These are phyloP conservation scores for Ceratosolen solmsi DNA, from an alignment of 1,140 invertebrate genomes.

Conservation along the genomic window DNA sequence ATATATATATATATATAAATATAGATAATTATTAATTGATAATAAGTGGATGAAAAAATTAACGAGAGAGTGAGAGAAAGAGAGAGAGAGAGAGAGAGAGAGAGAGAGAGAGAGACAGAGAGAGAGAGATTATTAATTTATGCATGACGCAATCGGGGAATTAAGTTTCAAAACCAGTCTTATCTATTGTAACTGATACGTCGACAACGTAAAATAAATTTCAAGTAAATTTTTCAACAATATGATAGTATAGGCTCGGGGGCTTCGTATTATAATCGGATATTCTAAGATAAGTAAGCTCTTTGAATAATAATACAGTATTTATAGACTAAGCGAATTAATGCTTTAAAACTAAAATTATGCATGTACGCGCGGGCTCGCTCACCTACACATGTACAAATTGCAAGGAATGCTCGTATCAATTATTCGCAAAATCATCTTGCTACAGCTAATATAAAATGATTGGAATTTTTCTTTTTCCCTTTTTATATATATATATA, in stretches of 20 bases:
- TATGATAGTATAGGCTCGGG: background rate
- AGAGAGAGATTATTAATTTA: background rate
- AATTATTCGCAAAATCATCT: background rate
- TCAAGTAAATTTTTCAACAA: background rate
- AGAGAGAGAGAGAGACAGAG: background rate
- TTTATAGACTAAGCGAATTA: no score
- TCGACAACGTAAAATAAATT: constrained; percentile 11
- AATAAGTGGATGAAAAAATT: background rate
- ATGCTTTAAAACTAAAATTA: no score
- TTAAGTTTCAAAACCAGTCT: constrained; percentile 6
- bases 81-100: background rate
- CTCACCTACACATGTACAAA: background rate
- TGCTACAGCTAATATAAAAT: background rate
- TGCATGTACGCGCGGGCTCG: background rate
- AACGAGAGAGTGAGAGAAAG: no score
- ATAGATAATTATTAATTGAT: constrained; percentile 22
- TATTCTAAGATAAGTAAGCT: constrained; percentile 8
- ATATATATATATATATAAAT: no score
- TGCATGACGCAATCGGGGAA: constrained; percentile 6
- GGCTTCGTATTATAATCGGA: constrained; percentile 6
- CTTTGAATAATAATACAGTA: background rate
- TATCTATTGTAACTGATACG: constrained; percentile 25
- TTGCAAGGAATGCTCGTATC: no score
- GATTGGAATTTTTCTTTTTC: background rate
- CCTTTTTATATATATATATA: no score